phyloP scores from a whole-genome alignment of 2,797 vertebrate species.

The Salmo trutta region DNA sequence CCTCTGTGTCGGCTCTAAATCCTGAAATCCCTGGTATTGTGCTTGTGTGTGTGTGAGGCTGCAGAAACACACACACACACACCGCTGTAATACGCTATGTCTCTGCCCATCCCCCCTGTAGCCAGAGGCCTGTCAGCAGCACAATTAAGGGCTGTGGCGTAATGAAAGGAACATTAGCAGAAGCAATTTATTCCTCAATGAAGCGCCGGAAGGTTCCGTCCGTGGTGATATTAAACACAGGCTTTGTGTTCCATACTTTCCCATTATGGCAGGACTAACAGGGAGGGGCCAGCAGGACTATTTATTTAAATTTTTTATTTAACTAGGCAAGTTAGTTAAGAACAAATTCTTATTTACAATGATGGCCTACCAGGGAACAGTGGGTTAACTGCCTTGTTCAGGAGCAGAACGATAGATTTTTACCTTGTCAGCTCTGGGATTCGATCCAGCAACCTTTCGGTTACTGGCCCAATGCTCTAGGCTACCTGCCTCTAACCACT shows the following conservation, averaged over 20 bases:
- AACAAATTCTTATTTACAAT: too few species aligned
- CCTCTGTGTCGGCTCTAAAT: not conserved
- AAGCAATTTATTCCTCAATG: constrained; percentile 73
- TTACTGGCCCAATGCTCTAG: too few species aligned
- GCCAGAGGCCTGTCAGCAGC: constrained; percentile 63
- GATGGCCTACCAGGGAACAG: too few species aligned
- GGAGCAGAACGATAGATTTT: too few species aligned
- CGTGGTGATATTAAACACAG: constrained; percentile 55
- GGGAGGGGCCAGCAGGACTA: constrained; percentile 7
- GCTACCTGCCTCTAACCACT: too few species aligned
- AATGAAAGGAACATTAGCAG: constrained; percentile 76
- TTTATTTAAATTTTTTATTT: too few species aligned
- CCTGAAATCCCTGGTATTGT: not conserved
- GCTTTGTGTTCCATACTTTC: constrained; percentile 62
- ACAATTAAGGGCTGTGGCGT: constrained; percentile 69
- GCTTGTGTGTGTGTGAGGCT: not conserved
- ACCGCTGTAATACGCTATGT: not conserved
- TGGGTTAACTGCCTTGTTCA: too few species aligned
- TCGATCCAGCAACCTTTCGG: too few species aligned
- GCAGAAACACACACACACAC: not conserved
- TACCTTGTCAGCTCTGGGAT: too few species aligned
- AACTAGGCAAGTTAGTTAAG: too few species aligned
- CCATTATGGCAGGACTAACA: constrained; percentile 43
- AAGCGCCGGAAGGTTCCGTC: constrained; percentile 63
- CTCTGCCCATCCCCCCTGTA: constrained; percentile 51